A percentile compares a stretch with the other conserved stretches of the same genome.
Conservation (phyloP, 2,797 vertebrate species). For the Halcyon smyrnensis region DNA sequence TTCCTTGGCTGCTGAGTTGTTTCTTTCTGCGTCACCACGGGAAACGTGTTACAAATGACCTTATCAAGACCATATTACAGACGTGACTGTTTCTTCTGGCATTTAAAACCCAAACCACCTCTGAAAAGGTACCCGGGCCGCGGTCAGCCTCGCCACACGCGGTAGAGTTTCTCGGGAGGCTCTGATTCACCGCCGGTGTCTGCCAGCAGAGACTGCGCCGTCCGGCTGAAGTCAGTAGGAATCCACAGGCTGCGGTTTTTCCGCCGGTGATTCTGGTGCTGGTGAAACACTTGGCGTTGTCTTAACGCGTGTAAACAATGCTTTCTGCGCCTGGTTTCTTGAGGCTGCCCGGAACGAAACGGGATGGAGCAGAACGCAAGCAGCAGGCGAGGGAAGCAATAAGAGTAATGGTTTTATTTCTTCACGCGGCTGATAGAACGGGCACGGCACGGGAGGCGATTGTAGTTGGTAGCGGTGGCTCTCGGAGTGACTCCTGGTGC, state of each 20-base stretch:
- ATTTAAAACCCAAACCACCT: background rate
- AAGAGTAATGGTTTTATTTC: background rate
- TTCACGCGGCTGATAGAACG: fast-evolving
- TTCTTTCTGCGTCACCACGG: background rate
- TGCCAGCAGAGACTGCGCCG: background rate
- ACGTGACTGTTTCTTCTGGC: background rate
- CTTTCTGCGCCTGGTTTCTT: background rate
- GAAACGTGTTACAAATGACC: background rate
- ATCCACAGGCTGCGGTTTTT: background rate
- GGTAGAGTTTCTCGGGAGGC: background rate
- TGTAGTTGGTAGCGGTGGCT: background rate
- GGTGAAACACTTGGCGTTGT: background rate
- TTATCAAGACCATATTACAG: background rate
- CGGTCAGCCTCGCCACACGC: background rate
- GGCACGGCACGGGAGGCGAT: background rate
- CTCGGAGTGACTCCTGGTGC: fast-evolving
- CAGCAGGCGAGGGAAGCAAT: fast-evolving
- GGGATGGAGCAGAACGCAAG: background rate
- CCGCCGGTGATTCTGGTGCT: background rate
- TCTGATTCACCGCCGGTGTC: background rate
- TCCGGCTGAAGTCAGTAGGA: background rate
- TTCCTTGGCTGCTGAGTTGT: background rate
- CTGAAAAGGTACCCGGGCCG: background rate
- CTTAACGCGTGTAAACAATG: background rate
- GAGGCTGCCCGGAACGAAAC: background rate